phyloP scores from a whole-genome alignment of 2,797 vertebrate species.

The Myotis daubentonii region DNA sequence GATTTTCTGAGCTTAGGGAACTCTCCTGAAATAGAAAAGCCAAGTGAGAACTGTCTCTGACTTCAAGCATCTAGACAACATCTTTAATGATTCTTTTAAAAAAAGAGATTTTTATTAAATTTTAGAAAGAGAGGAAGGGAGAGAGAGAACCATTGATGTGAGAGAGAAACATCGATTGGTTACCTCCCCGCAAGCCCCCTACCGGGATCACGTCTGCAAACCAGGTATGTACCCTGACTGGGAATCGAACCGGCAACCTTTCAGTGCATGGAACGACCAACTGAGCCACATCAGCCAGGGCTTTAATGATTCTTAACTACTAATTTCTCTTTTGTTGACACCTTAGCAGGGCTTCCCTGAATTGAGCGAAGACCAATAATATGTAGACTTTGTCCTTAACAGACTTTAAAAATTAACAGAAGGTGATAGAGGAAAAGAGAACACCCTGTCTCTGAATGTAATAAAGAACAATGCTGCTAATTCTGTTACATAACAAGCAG shows the following conservation, averaged over 20 bases:
- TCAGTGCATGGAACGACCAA: too few relatives aligned
- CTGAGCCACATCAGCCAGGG: too few relatives aligned
- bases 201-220: too few relatives aligned
- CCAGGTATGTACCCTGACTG: too few relatives aligned
- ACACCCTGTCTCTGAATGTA: not conserved
- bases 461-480: not conserved
- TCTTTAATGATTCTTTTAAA: not conserved
- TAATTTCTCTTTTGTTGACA: not conserved
- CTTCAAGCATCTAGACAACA: not conserved
- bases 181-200: too few relatives aligned
- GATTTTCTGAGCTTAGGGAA: not conserved
- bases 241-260: too few relatives aligned
- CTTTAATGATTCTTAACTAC: not conserved
- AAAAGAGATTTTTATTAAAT: too few relatives aligned
- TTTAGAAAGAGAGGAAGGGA: too few relatives aligned
- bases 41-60: constrained; percentile 14
- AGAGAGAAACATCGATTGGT: too few relatives aligned
- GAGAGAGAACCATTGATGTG: too few relatives aligned
- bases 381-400: not conserved
- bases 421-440: constrained; percentile 3
- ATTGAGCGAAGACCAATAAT: not conserved
- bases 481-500: not conserved
- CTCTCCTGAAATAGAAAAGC: not conserved
- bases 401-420: constrained; percentile 16
- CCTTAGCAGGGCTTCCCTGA: not conserved